A percentile compares a stretch with the other conserved stretches of the same genome.
These are phyloP conservation scores for Ceriagrion tenellum DNA, from an alignment of 2,888 invertebrate genomes.

Conservation along the genomic window DNA sequence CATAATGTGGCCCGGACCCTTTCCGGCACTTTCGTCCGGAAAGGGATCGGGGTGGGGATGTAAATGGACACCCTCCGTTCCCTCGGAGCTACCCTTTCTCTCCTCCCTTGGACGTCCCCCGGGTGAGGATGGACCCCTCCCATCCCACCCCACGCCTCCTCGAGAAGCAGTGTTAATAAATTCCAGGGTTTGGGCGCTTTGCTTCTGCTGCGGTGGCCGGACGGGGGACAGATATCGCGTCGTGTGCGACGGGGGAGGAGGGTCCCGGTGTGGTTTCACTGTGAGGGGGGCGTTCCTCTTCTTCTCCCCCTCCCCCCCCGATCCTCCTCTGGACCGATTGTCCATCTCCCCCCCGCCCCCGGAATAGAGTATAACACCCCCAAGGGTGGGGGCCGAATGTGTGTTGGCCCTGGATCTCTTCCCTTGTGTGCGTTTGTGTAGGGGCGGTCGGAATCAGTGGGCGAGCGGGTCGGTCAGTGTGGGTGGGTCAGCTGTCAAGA, in stretches of 20 bases:
- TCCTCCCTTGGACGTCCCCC: background rate
- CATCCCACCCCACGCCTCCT: background rate
- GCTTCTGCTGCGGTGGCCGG: background rate
- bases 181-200: slow-evolving; percentile 11
- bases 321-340: background rate
- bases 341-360: too few relatives aligned
- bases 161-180: slow-evolving; percentile 44
- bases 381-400: background rate
- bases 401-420: slow-evolving; percentile 4
- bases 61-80: background rate
- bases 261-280: too few relatives aligned
- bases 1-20: background rate
- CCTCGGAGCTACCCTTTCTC: background rate
- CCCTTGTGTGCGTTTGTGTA: background rate
- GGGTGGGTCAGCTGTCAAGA: slow-evolving; percentile 55
- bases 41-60: background rate
- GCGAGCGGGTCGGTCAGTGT: background rate
- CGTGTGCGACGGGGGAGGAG: background rate
- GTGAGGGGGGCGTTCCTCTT: too few relatives aligned
- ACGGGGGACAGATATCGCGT: background rate
- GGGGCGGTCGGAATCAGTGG: background rate
- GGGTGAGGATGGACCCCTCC: too few relatives aligned
- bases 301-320: background rate
- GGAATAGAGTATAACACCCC: background rate
- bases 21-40: background rate